Conservation (phyloP, 2,797 vertebrate genomes). For the Eutrigla gurnardus region DNA sequence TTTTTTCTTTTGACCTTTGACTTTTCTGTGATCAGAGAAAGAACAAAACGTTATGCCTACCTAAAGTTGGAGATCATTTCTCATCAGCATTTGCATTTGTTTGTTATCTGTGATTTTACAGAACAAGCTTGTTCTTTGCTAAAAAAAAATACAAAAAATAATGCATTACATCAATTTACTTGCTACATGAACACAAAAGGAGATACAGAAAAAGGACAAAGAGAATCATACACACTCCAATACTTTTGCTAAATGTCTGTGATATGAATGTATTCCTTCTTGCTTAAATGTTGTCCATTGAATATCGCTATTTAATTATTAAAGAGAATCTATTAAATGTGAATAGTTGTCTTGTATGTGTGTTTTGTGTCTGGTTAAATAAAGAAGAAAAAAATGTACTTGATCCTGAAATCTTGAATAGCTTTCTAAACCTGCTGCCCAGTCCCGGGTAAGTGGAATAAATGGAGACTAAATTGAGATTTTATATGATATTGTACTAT, state of each 20-base stretch:
- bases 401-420: too few relatives aligned
- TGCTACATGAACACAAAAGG: slow-evolving; percentile 6
- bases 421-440: too few relatives aligned
- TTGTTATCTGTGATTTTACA: slow-evolving; percentile 49
- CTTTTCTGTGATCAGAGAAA: slow-evolving; percentile 1
- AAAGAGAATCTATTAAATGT: slow-evolving; percentile 51
- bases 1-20: slow-evolving; percentile 28
- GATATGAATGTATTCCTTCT: too few relatives aligned
- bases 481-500: too few relatives aligned
- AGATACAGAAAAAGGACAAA: not conserved
- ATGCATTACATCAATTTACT: not conserved
- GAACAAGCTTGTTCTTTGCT: slow-evolving; percentile 20
- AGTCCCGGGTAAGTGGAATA: too few relatives aligned
- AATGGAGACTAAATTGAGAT: too few relatives aligned
- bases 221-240: slow-evolving; percentile 25
- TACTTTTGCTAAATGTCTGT: slow-evolving; percentile 19
- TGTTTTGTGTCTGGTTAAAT: slow-evolving; percentile 19
- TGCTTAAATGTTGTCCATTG: slow-evolving; percentile 65
- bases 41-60: not conserved
- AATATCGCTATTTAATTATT: slow-evolving; percentile 68
- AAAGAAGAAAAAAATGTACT: not conserved
- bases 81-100: slow-evolving; percentile 26
- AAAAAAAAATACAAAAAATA: slow-evolving; percentile 37
- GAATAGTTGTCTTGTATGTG: not conserved
- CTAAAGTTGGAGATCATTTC: slow-evolving; percentile 21